A percentile compares a stretch with the other conserved stretches of the same genome.
These are phyloP conservation scores for Colius striatus DNA, from an alignment of 2,113 vertebrate species.

Conservation along the genomic window DNA sequence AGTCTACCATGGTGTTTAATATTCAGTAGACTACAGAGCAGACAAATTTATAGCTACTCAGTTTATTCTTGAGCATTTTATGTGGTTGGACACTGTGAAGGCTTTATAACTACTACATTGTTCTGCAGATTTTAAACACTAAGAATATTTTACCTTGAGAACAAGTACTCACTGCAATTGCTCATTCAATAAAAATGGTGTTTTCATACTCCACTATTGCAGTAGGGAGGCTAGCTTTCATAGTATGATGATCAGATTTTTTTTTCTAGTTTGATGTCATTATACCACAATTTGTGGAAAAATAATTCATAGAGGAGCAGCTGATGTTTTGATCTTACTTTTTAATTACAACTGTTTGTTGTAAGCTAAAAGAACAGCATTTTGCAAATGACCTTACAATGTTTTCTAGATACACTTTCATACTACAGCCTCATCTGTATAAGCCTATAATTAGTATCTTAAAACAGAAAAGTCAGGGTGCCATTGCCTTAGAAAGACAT, in stretches of 20 bases:
- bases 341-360: not conserved
- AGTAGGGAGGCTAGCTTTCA: not conserved
- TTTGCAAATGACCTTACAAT: not conserved
- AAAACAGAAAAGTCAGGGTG: not conserved
- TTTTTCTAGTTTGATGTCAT: not conserved
- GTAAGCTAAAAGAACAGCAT: not conserved
- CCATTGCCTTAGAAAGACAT: not conserved
- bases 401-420: not conserved
- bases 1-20: slow-evolving; percentile 30
- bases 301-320: not conserved
- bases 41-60: slow-evolving; percentile 32
- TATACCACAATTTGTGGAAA: not conserved
- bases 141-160: slow-evolving; percentile 5
- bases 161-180: not conserved
- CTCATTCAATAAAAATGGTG: not conserved
- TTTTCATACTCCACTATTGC: not conserved
- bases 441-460: not conserved
- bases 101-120: slow-evolving; percentile 8
- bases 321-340: not conserved
- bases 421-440: not conserved
- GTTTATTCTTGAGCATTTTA: slow-evolving; percentile 41
- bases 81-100: not conserved
- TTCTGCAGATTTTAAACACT: slow-evolving; percentile 6
- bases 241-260: not conserved
- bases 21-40: slow-evolving; percentile 21